phyloP scores from a whole-genome alignment of 2,888 invertebrate species.

The Eilema depressum region DNA sequence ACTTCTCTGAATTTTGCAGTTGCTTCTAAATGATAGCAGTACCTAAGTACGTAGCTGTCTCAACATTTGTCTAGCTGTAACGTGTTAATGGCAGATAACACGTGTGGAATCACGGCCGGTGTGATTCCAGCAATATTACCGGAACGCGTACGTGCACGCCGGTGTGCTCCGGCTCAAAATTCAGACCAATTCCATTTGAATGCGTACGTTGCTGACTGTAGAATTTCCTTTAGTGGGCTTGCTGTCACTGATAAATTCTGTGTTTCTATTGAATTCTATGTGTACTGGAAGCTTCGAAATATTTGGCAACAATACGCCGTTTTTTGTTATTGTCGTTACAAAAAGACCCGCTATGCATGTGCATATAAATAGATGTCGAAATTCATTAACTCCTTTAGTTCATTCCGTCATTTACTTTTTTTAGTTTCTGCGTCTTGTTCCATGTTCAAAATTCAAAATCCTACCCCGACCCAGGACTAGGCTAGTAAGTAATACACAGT shows the following conservation, averaged over 20 bases:
- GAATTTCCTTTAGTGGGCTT: neutral
- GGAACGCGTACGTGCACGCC: slow-evolving; percentile 22
- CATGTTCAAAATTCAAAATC: too few species aligned
- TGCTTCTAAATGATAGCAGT: neutral
- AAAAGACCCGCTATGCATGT: too few species aligned
- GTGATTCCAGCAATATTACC: slow-evolving; percentile 14
- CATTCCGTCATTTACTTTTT: too few species aligned
- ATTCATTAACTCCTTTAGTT: too few species aligned
- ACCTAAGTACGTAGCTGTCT: neutral
- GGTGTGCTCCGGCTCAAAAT: slow-evolving; percentile 15
- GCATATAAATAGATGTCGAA: too few species aligned
- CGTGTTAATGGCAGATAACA: slow-evolving; percentile 25
- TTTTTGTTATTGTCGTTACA: too few species aligned
- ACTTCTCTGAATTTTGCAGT: neutral
- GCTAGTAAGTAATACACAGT: too few species aligned
- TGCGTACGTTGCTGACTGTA: neutral
- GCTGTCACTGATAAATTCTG: neutral
- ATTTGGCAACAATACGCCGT: too few species aligned
- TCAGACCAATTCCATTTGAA: slow-evolving; percentile 17
- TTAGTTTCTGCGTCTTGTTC: too few species aligned
- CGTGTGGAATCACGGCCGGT: slow-evolving; percentile 21
- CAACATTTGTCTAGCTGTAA: slow-evolving; percentile 21
- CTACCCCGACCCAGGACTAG: too few species aligned
- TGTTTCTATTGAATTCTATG: neutral
- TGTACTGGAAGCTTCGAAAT: too few species aligned